Base-by-base conservation (phyloP, 1,140 invertebrate genomes). In the Drosophila prosaltans region DNA sequence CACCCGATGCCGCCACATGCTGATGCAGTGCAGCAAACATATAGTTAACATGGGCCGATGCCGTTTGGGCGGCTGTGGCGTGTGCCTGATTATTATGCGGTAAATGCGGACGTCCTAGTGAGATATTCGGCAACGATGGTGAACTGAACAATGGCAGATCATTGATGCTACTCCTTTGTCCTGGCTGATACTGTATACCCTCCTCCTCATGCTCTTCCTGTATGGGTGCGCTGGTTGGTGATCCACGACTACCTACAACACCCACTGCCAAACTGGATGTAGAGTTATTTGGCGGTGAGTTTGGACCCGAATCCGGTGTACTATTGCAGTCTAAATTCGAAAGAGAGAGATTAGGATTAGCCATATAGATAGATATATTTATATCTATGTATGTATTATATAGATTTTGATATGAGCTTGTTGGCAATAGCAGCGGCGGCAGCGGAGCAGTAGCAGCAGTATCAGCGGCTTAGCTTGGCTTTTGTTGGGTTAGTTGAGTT, bases 71-170 rank as follows among this genome's bases (percentile, higher is more conserved):
- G 74, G 74, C 77, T 74, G 74, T 71, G 78, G 83, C 67, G 80
- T 81, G 77, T 73, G 92, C 78, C 90, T 92, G 65, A 67, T 93
- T 75, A 32, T 72, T 64, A 75, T 92, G 91, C 40, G 93, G 93
- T 80, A 94, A 94, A 85, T 96, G 95, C 71, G 97, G 97, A 90
- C 96, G 94, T 43, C 97, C 98, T 69, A 99, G 93, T 43, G 97
- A 98, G 83, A 99, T 99, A 93, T 99, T 99, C 70, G 98, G 98
- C 95, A 99, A 95, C 79, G 98, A 98, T 41, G 98, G 98, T 80
- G 97, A 98, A 81, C 97, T 98, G 93, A 98, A 99, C 10, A 99
- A 93, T 36, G 95, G 95, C 92, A 94, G 88, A 72, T 94, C 94
- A 57, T 93, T 91, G 65, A 92, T 91, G 76, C 84, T 92, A 72